Conservation (phyloP, 2,797 vertebrate genomes). For the Rhynchonycteris naso region DNA sequence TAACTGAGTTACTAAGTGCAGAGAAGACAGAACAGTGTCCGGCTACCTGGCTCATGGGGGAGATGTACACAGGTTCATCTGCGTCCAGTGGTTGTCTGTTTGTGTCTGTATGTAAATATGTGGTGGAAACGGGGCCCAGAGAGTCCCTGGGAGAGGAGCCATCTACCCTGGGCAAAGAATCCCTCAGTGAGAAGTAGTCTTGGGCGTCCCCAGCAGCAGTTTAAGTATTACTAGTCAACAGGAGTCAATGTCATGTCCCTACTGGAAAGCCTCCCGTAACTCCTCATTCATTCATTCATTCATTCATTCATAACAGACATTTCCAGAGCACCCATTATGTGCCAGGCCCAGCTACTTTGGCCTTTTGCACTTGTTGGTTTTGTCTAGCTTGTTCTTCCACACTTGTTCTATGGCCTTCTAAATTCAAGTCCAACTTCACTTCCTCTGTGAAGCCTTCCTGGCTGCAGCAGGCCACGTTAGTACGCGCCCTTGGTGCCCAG, state of each 20-base stretch:
- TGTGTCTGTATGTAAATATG: not conserved
- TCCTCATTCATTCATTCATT: not conserved
- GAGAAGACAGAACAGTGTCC: not conserved
- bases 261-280: not conserved
- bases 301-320: not conserved
- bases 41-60: not conserved
- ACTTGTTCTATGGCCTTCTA: not conserved
- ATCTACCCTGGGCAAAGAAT: not conserved
- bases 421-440: not conserved
- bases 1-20: not conserved
- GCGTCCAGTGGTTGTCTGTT: not conserved
- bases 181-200: not conserved
- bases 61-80: fast-evolving
- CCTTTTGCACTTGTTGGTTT: not conserved
- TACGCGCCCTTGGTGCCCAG: not conserved
- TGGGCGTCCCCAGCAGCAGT: too few relatives aligned
- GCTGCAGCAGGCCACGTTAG: not conserved
- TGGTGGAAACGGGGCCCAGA: not conserved
- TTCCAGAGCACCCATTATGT: not conserved
- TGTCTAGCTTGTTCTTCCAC: not conserved
- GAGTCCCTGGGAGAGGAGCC: not conserved
- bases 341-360: not conserved
- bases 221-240: not conserved
- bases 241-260: not conserved
- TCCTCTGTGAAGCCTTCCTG: not conserved